Evolutionary conservation across 2,888 invertebrate genomes (phyloP).

Genomic region (Synanthedon myopaeformis): DNA sequence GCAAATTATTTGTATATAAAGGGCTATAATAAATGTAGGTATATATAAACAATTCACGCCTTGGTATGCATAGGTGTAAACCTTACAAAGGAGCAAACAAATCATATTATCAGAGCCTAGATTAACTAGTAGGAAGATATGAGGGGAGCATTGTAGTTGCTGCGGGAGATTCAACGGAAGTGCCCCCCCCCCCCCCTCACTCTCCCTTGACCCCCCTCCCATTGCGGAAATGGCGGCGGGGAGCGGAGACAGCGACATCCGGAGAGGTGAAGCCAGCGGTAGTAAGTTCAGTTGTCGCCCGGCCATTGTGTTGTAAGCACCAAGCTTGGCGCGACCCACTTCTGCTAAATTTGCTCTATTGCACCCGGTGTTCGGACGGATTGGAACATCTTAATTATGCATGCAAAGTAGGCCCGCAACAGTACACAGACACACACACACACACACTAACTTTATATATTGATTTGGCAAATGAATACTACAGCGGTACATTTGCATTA

Average conservation of each 20-base stretch:
- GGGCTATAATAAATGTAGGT: too few species aligned
- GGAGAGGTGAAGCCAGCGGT: slow-evolving; percentile 43
- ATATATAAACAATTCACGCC: neutral
- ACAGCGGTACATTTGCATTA: too few species aligned
- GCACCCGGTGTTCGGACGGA: slow-evolving; percentile 19
- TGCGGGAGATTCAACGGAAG: slow-evolving; percentile 15
- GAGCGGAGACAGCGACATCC: slow-evolving; percentile 61
- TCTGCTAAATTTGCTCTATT: slow-evolving; percentile 24
- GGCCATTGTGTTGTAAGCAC: slow-evolving; percentile 30
- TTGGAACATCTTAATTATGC: slow-evolving; percentile 14
- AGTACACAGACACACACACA: too few species aligned
- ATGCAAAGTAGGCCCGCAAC: neutral
- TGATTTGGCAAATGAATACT: too few species aligned
- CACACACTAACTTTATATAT: too few species aligned
- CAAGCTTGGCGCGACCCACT: slow-evolving; percentile 21
- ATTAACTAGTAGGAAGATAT: slow-evolving; percentile 57
- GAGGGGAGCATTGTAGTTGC: slow-evolving; percentile 54
- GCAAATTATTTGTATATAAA: too few species aligned
- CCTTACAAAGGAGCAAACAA: slow-evolving; percentile 27
- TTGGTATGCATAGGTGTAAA: neutral
- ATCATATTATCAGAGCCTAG: slow-evolving; percentile 50
- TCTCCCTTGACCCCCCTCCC: slow-evolving; percentile 17
- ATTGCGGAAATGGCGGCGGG: slow-evolving; percentile 55
- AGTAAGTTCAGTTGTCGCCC: slow-evolving; percentile 18
- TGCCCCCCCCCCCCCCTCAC: slow-evolving; percentile 16